These are phyloP conservation scores for Perodicticus potto DNA, from an alignment of 2,797 vertebrate genomes.

Conservation along the genomic window DNA sequence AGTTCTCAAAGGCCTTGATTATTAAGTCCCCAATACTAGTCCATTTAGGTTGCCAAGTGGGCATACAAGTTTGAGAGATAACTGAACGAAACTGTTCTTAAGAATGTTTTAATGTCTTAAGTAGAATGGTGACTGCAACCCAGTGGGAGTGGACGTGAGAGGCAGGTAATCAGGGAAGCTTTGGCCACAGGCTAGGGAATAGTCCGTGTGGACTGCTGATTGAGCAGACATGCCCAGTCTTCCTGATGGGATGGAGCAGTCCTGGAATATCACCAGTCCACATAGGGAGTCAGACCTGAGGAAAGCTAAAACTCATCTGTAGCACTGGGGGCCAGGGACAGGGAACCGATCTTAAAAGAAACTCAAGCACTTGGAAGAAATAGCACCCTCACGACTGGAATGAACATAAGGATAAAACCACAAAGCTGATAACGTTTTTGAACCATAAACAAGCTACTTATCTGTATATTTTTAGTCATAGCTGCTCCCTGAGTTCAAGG, in stretches of 20 bases:
- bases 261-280: neutral
- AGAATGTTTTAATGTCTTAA: neutral
- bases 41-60: neutral
- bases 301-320: neutral
- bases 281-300: neutral
- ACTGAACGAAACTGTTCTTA: neutral
- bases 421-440: neutral
- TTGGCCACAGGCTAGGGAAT: neutral
- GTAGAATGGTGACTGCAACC: neutral
- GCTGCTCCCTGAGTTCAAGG: neutral
- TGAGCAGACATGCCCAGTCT: rapidly evolving
- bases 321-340: rapidly evolving
- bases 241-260: neutral
- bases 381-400: rapidly evolving
- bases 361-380: rapidly evolving
- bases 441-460: neutral
- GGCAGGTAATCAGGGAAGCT: neutral
- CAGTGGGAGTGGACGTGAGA: neutral
- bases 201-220: neutral
- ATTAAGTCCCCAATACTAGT: neutral
- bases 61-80: neutral
- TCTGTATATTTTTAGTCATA: neutral
- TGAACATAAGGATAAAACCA: neutral
- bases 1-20: neutral
- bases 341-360: neutral